Evolutionary conservation across 2,888 invertebrate genomes (phyloP).

Genomic region (Macrosoma leucophasiata): DNA sequence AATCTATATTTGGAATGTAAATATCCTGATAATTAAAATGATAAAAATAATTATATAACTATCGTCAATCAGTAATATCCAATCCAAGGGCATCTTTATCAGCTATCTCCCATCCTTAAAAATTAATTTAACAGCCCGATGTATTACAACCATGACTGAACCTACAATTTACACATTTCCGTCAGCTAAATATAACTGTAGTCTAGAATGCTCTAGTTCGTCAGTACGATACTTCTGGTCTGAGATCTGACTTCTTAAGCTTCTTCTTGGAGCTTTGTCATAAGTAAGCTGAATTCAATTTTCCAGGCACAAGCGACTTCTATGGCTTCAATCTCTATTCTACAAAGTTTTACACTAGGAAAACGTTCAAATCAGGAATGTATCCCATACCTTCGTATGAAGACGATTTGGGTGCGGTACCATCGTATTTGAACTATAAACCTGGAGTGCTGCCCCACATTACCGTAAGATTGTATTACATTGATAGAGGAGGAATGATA

Average conservation of each 20-base stretch:
- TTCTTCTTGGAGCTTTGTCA: too few relatives aligned
- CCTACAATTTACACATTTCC: too few relatives aligned
- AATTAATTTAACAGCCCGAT: too few relatives aligned
- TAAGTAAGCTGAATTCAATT: background rate
- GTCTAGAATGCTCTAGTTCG: too few relatives aligned
- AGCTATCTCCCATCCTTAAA: too few relatives aligned
- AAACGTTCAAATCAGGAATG: slow-evolving; percentile 32
- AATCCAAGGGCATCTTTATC: too few relatives aligned
- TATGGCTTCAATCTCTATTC: slow-evolving; percentile 57
- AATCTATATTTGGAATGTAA: background rate
- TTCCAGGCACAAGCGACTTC: slow-evolving; percentile 53
- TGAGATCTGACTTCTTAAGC: too few relatives aligned
- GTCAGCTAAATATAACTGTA: too few relatives aligned
- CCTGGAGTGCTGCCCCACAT: slow-evolving; percentile 34
- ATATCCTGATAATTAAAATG: background rate
- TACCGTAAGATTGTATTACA: slow-evolving; percentile 32
- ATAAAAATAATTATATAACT: slow-evolving; percentile 3
- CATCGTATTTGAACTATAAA: slow-evolving; percentile 36
- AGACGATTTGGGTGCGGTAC: slow-evolving; percentile 45
- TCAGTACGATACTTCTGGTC: too few relatives aligned
- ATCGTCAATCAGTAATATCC: too few relatives aligned
- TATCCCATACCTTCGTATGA: slow-evolving; percentile 43
- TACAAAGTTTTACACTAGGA: slow-evolving; percentile 38
- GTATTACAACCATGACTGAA: too few relatives aligned
- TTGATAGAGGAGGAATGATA: too few relatives aligned